Evolutionary conservation across 1,140 invertebrate genomes (phyloP), one percentile per base, ranked within the genome.

Genomic region (Idris sp.): DNA sequence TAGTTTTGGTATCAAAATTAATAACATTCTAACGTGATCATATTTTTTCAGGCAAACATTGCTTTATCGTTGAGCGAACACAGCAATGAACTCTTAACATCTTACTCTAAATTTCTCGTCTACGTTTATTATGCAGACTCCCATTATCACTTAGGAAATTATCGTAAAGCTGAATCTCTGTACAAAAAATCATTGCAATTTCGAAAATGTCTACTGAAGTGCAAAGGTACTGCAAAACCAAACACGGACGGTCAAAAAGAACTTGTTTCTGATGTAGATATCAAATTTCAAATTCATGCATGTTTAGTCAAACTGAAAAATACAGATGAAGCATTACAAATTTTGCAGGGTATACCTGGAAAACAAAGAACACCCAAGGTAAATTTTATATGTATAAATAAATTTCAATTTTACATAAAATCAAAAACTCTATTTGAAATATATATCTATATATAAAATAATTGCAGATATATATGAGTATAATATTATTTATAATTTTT

Each of bases 241-340:
- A 81, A 83, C 41, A 79, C 87, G 59, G 89, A 88, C 28, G 81
- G 77, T 26, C 85, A 85, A 59, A 90, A 88, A 46, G 86, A 88
- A 44, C 68, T 90, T 11, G 85, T 89, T 40, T 84, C 86, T 2
- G 90, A 90, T 40, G 83, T 87, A 88, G 93, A 94, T 74, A 90
- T 95, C n/a, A 94, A 94, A 81, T 95, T 91, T 79, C 91, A 93
- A 81, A 90, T 94, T 30, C 90, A 94, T 82, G 79, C 90, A 13
- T 95, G 94, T 83, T 87, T 91, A 64, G 81, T 90, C 0, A 89
- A 92, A 51, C 81, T 92, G 35, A 92, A 93, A 74, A 91, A 93
- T 56, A 86, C 84, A 3, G 81, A 86, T 35, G 89, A 92, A 84
- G 93, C 93, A 0, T 86, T 93, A 11, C 86, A 85, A 65, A 87